Evolutionary conservation across 2,888 invertebrate species (phyloP), one percentile per base, ranked within the genome.

Genomic region (Ormia ochracea): DNA sequence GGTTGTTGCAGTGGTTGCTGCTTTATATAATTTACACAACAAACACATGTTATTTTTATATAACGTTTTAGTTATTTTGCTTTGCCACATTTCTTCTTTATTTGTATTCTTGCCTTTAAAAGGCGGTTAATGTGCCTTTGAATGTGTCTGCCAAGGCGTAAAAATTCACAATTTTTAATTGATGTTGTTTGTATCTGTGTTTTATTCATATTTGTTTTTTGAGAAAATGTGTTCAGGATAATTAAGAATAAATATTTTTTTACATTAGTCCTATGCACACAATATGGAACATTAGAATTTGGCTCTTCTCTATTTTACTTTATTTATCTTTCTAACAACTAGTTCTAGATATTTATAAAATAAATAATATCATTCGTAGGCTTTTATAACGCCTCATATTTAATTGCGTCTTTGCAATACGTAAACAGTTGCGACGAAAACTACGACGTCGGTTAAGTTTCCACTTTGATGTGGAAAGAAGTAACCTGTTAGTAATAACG

Each of bases 111-210:
- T 43, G 33, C 31, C 69, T 31, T 43, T 56, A 50, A 68, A 76
- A 61, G 45, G 70, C 72, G 72, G 56, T 72, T 76, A 80, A 61
- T 69, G 43, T 69, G 69, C 45, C 65, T 52, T 69, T 74, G 58
- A 50, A 52, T 75, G 74, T 58, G 72, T 52, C 66, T 56, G 45
- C 73, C n/a, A 63, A 80, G 80, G 80, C 80, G 80, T 80, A 52
- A 80, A 80, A 80, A 80, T 80, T 80, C 76, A 80, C 80, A 76
- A 80, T 72, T 80, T 65, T 52, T 63, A 65, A 48, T 56, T 63
- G 54, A 52, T 68, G 68, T 72, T 65, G 10, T 23, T n/a, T n/a
- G 17, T 59, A 54, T 33, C 26, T 52, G 50, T 28, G 28, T 19
- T 17, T 66, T 74, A 48, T 48, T 31, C 38, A 41, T 73, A 7